Evolutionary conservation across 2,113 vertebrate genomes (phyloP).

Genomic region (Tragelaphus imberbis): DNA sequence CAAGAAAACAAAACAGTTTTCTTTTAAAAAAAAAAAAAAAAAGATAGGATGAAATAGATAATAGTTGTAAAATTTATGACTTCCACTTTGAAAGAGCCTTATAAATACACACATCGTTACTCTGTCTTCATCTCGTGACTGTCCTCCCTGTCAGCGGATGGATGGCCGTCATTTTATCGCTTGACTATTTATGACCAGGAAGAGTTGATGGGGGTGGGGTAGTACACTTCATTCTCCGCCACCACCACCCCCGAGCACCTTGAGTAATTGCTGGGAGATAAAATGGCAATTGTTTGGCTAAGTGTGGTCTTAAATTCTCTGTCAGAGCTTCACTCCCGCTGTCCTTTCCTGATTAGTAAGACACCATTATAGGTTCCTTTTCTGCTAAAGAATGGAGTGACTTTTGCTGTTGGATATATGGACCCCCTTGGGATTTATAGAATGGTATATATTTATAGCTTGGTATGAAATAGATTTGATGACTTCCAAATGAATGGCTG

Average conservation of each 20-base stretch:
- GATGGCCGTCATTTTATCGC: neutral
- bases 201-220: neutral
- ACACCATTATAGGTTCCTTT: neutral
- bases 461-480: conserved; percentile 1
- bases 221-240: neutral
- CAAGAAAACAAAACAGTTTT: neutral
- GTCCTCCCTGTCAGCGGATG: neutral
- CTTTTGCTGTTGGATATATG: neutral
- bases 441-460: neutral
- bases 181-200: neutral
- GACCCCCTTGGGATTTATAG: conserved; percentile 38
- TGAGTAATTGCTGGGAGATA: neutral
- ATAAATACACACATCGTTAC: neutral
- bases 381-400: neutral
- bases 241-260: neutral
- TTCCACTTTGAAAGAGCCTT: conserved; percentile 4
- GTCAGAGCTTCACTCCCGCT: neutral
- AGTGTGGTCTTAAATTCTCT: conserved; percentile 19
- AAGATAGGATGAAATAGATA: neutral
- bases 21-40: neutral
- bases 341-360: conserved; percentile 10
- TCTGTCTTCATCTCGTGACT: neutral
- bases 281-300: neutral
- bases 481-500: neutral
- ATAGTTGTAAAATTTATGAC: neutral